Percentiles rank a stretch among this genome's conserved stretches.
Evolutionary conservation across 2,888 invertebrate species (phyloP).

Genomic region (Frankliniella fusca): DNA sequence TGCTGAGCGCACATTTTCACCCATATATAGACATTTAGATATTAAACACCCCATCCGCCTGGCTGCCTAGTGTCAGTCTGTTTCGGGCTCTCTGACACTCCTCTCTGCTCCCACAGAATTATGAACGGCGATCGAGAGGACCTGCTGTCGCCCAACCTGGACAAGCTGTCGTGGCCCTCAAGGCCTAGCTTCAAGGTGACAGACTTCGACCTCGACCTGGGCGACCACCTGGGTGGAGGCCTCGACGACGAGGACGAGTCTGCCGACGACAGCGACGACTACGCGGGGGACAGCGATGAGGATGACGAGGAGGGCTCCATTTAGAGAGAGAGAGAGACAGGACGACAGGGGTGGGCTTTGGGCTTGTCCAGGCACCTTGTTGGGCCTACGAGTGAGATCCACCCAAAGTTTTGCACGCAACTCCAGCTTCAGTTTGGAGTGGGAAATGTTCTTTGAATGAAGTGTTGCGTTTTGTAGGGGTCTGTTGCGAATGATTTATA

Average conservation of each 20-base stretch:
- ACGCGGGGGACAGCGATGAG: neutral
- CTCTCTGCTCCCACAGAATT: neutral
- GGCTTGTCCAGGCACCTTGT: no score
- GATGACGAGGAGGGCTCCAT: slow-evolving; percentile 12
- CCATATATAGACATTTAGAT: neutral
- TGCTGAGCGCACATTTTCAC: neutral
- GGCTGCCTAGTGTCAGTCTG: no score
- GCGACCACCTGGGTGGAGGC: neutral
- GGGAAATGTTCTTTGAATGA: no score
- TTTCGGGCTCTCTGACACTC: neutral
- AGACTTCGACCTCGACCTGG: slow-evolving; percentile 13
- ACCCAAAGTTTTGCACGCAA: no score
- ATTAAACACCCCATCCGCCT: no score
- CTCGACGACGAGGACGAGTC: slow-evolving; percentile 5
- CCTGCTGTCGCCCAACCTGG: slow-evolving; percentile 9
- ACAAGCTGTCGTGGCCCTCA: slow-evolving; percentile 4
- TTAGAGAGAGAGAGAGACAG: neutral
- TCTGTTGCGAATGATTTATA: neutral
- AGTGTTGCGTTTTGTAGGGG: no score
- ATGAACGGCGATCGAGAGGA: neutral
- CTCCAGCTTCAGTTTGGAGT: no score
- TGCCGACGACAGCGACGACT: neutral
- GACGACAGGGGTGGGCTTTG: neutral
- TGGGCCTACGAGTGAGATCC: no score
- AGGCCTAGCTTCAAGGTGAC: slow-evolving; percentile 17